phyloP scores from a whole-genome alignment of 2,888 invertebrate species.

The Lithophane ornitopus region DNA sequence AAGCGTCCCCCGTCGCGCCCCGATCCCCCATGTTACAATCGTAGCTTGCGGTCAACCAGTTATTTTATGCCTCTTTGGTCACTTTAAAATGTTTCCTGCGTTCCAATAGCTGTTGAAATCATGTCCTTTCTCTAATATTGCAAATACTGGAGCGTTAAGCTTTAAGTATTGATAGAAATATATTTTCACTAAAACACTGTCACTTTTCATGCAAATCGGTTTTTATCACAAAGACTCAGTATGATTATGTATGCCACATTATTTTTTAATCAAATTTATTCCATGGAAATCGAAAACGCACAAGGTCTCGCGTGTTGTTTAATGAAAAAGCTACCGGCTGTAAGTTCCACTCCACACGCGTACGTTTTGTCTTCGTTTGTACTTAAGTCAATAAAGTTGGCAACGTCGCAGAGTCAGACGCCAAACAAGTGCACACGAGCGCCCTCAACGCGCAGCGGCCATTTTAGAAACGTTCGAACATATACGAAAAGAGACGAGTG shows the following conservation, averaged over 20 bases:
- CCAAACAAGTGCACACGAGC: slow-evolving; percentile 89
- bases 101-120: slow-evolving; percentile 75
- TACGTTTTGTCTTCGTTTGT: slow-evolving; percentile 89
- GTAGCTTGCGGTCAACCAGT: slow-evolving; percentile 86
- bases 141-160: slow-evolving; percentile 62
- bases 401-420: slow-evolving; percentile 90
- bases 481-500: slow-evolving; percentile 84
- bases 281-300: slow-evolving; percentile 72
- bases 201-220: slow-evolving; percentile 73
- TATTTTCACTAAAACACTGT: slow-evolving; percentile 72
- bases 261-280: slow-evolving; percentile 69
- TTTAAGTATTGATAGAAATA: slow-evolving; percentile 61
- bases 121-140: slow-evolving; percentile 77
- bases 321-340: slow-evolving; percentile 87
- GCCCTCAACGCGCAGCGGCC: slow-evolving; percentile 91
- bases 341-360: slow-evolving; percentile 88
- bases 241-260: slow-evolving; percentile 76
- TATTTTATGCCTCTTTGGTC: slow-evolving; percentile 82
- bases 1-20: slow-evolving; percentile 90
- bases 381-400: slow-evolving; percentile 90
- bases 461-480: slow-evolving; percentile 81
- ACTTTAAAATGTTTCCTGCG: slow-evolving; percentile 76
- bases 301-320: slow-evolving; percentile 77
- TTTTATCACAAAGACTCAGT: slow-evolving; percentile 85
- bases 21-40: slow-evolving; percentile 89